Percentiles rank a stretch among this genome's conserved stretches.
Evolutionary conservation across 2,797 vertebrate genomes (phyloP).

Genomic region (Dendrocincla tyrannina): DNA sequence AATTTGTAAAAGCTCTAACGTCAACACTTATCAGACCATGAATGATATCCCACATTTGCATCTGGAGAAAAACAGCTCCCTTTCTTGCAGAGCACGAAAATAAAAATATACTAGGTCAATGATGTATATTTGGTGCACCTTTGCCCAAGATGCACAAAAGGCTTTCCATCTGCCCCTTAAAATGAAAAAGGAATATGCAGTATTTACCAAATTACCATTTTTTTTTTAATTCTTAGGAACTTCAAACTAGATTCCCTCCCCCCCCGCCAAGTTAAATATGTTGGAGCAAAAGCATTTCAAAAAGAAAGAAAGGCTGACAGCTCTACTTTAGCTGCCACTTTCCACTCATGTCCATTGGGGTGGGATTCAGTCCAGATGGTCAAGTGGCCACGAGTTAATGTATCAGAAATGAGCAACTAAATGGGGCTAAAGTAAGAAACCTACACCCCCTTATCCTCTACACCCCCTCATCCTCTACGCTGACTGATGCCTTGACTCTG

Average conservation of each 20-base stretch:
- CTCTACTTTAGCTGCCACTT: not conserved
- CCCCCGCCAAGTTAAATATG: not conserved
- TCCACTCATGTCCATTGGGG: not conserved
- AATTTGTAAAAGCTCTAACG: not conserved
- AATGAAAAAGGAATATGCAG: not conserved
- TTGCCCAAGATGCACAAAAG: not conserved
- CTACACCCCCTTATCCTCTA: not conserved
- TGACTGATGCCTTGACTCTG: not conserved
- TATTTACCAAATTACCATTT: not conserved
- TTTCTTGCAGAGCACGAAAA: not conserved
- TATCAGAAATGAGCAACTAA: not conserved
- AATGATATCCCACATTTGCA: not conserved
- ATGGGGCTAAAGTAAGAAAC: not conserved
- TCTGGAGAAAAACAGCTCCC: not conserved
- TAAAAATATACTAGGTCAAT: not conserved
- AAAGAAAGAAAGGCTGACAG: not conserved
- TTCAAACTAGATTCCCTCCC: not conserved
- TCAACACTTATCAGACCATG: not conserved
- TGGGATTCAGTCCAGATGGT: not conserved
- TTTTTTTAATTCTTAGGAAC: not conserved
- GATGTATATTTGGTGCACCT: not conserved
- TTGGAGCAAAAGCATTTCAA: not conserved
- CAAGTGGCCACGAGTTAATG: not conserved
- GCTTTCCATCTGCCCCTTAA: not conserved
- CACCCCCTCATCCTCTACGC: not conserved